Conservation (phyloP, 1,140 invertebrate species). For the Lethocerus indicus region DNA sequence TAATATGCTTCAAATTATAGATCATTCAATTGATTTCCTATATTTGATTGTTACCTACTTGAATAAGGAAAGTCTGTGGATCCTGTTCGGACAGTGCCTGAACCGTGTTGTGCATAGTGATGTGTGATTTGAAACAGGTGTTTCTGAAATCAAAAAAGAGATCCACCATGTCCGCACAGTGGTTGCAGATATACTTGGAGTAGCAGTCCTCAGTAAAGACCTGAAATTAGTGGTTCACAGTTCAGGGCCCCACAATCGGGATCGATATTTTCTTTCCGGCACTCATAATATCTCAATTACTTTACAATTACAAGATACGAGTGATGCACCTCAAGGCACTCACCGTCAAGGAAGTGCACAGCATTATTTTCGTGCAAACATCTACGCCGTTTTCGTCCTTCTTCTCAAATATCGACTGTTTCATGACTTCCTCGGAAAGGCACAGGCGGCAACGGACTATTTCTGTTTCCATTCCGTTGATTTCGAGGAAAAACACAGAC, state of each 20-base stretch:
- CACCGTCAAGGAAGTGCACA: neutral
- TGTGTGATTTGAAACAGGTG: neutral
- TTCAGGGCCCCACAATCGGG: neutral
- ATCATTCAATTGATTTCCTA: too few relatives aligned
- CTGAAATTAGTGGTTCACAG: neutral
- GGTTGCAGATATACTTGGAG: conserved; percentile 3
- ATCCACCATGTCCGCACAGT: conserved; percentile 3
- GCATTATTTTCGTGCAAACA: conserved; percentile 4
- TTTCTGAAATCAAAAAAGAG: conserved; percentile 1
- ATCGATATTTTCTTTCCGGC: too few relatives aligned
- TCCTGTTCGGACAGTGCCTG: too few relatives aligned
- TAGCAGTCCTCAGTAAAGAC: neutral
- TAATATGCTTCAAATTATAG: too few relatives aligned
- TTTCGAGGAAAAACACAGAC: too few relatives aligned
- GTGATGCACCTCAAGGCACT: too few relatives aligned
- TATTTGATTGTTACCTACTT: too few relatives aligned
- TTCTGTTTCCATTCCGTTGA: too few relatives aligned
- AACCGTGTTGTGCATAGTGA: too few relatives aligned
- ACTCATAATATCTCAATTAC: too few relatives aligned
- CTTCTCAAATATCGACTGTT: neutral
- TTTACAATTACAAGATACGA: too few relatives aligned
- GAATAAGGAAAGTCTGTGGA: too few relatives aligned
- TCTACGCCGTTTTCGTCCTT: neutral
- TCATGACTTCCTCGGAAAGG: neutral
- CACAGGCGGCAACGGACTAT: conserved; percentile 1